Percentiles rank a stretch among this genome's conserved stretches.
Conservation (phyloP, 2,797 vertebrate genomes). For the Gymnodraco acuticeps region DNA sequence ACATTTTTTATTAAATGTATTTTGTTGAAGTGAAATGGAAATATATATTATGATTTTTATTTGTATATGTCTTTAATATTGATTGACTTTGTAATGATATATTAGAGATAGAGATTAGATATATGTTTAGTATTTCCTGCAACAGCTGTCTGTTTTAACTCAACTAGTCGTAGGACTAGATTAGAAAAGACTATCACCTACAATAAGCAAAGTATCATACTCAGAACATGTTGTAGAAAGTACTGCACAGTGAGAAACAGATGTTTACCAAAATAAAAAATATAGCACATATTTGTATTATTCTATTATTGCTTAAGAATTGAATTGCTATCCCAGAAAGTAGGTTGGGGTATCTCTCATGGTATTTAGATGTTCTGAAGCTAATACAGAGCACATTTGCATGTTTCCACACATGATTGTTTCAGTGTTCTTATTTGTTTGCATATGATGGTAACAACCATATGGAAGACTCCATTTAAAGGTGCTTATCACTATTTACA, state of each 20-base stretch:
- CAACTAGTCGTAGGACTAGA: not conserved
- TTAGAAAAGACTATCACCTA: not conserved
- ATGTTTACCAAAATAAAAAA: not conserved
- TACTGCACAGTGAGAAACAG: not conserved
- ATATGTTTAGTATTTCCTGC: conserved; percentile 24
- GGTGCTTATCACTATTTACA: conserved; percentile 16
- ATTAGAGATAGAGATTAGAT: not conserved
- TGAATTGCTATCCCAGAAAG: not conserved
- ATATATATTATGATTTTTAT: not conserved
- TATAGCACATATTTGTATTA: not conserved
- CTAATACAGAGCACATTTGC: not conserved
- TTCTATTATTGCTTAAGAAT: not conserved
- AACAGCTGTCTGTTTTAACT: not conserved
- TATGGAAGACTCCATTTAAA: not conserved
- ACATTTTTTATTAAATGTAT: too few relatives aligned
- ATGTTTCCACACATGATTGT: not conserved
- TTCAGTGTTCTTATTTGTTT: not conserved
- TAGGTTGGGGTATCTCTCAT: not conserved
- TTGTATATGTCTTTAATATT: not conserved
- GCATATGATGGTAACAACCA: conserved; percentile 20
- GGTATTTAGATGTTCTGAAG: not conserved
- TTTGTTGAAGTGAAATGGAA: not conserved
- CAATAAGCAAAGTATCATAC: not conserved
- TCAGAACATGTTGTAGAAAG: not conserved
- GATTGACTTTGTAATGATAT: not conserved